phyloP scores from a whole-genome alignment of 2,113 vertebrate genomes.

The Peromyscus maniculatus region DNA sequence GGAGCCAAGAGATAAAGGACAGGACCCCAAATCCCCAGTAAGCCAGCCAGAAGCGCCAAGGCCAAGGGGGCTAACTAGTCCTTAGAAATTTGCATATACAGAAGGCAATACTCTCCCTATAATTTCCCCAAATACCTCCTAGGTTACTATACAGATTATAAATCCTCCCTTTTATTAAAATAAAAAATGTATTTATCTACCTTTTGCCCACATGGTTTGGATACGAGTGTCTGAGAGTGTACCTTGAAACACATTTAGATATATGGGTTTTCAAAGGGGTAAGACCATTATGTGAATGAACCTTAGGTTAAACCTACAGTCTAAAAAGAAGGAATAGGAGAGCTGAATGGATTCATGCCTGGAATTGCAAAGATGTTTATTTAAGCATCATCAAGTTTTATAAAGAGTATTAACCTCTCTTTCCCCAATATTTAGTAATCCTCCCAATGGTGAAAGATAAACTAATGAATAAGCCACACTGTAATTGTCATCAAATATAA shows the following conservation, averaged over 20 bases:
- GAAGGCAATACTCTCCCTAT: constrained; percentile 28
- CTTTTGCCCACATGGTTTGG: background rate
- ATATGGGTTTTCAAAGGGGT: constrained; percentile 9
- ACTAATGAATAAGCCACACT: background rate
- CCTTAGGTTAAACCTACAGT: background rate
- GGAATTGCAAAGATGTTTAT: constrained; percentile 46
- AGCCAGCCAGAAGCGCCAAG: background rate
- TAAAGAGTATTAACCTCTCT: background rate
- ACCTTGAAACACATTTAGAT: background rate
- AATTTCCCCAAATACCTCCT: background rate
- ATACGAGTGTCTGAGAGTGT: background rate
- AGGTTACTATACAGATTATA: background rate
- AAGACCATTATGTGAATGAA: constrained; percentile 23
- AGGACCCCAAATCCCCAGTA: background rate
- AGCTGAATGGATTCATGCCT: background rate
- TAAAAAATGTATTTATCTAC: background rate
- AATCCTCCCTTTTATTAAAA: constrained; percentile 48
- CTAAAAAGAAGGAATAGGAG: background rate
- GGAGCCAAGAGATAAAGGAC: constrained; percentile 55
- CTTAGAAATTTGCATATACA: background rate
- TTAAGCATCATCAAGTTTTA: constrained; percentile 29
- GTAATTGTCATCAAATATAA: constrained; percentile 23
- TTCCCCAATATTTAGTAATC: constrained; percentile 33
- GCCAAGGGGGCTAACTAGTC: background rate
- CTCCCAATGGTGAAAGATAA: background rate